Evolutionary conservation across 2,797 vertebrate genomes (phyloP).

Genomic region (Bradypodion ventrale): DNA sequence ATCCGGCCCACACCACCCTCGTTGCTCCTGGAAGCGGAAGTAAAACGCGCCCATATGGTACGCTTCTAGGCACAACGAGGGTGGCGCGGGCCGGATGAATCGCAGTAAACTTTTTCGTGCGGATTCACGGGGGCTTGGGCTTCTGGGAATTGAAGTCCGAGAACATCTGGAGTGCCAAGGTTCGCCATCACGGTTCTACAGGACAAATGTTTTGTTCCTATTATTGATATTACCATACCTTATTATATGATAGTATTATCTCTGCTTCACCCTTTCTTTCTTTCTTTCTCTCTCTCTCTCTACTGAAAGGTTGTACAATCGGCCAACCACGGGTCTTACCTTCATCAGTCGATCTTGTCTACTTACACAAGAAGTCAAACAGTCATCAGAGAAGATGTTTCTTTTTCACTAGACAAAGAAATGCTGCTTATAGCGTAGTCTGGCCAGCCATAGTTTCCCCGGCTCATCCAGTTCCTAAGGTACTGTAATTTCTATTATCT

Average conservation of each 20-base stretch:
- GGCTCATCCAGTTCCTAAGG: constrained; percentile 80
- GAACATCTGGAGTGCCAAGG: no score
- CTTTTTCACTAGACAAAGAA: constrained; percentile 75
- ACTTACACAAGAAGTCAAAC: constrained; percentile 70
- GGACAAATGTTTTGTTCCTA: constrained; percentile 33
- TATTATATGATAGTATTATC: constrained; percentile 24
- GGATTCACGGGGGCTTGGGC: no score
- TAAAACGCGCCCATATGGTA: no score
- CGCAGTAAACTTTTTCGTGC: no score
- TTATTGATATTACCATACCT: constrained; percentile 43
- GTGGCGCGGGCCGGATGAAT: no score
- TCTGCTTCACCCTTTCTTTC: no score
- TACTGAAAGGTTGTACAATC: constrained; percentile 71
- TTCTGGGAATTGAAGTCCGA: no score
- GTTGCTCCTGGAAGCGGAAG: no score
- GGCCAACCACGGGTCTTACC: constrained; percentile 66
- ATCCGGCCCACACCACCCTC: no score
- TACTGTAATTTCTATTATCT: constrained; percentile 71
- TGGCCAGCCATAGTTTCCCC: constrained; percentile 78
- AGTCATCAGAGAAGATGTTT: constrained; percentile 77
- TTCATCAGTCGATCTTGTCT: constrained; percentile 66
- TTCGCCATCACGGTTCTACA: no score
- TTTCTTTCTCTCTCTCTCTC: constrained; percentile 50
- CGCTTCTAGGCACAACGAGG: no score
- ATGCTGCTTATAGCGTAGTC: constrained; percentile 74